phyloP scores from a whole-genome alignment of 2,797 vertebrate species.

The Falco biarmicus region DNA sequence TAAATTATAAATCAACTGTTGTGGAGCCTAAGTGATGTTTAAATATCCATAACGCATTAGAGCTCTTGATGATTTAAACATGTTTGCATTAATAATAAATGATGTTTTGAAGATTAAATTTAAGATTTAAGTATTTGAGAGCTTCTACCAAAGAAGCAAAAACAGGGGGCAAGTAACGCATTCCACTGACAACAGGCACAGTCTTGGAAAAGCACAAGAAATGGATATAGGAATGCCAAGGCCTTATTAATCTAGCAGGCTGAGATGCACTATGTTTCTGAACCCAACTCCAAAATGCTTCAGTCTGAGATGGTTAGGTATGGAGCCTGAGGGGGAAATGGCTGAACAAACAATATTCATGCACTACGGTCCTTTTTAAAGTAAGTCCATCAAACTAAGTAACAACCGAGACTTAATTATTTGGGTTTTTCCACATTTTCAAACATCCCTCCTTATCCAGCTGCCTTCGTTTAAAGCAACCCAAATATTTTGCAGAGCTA shows the following conservation, averaged over 20 bases:
- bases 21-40: slow-evolving; percentile 28
- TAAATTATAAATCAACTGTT: slow-evolving; percentile 49
- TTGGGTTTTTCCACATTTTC: neutral
- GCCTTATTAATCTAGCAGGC: neutral
- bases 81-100: slow-evolving; percentile 38
- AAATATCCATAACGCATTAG: slow-evolving; percentile 57
- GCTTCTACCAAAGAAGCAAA: neutral
- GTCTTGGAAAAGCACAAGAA: neutral
- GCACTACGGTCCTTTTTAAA: neutral
- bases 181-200: neutral
- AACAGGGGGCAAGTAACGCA: neutral
- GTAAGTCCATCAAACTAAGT: neutral
- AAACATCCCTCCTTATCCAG: neutral
- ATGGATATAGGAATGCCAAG: neutral
- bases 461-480: neutral
- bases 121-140: slow-evolving; percentile 10
- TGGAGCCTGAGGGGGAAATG: neutral
- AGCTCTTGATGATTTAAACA: slow-evolving; percentile 37
- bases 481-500: slow-evolving; percentile 27
- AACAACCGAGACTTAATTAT: neutral
- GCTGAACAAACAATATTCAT: neutral
- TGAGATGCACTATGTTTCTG: neutral
- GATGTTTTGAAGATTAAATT: slow-evolving; percentile 1
- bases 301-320: neutral
- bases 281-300: neutral